Base-by-base conservation (phyloP, 2,888 invertebrate genomes). In the Nomada ruficornis region DNA sequence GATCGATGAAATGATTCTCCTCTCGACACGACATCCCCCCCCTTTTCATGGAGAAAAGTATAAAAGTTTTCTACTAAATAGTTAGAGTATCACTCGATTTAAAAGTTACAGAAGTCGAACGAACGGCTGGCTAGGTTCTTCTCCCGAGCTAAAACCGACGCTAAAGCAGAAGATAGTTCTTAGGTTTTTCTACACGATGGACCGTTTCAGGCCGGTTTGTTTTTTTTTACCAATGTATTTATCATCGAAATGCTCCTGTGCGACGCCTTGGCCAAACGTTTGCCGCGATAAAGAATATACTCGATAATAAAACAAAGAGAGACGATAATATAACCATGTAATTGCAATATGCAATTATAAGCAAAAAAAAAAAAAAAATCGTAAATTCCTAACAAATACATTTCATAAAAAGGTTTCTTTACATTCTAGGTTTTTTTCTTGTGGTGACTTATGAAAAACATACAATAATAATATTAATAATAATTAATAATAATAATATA, bases 381-480 rank as follows among this genome's bases (percentile, higher is more conserved):
- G 90, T 91, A 91, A 88, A 90, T 88, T 91, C 85, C 88, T 91
- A 91, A 91, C 89, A 91, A 91, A 90, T 90, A 92, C 90, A 91
- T 87, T 89, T 80, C 86, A 92, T 91, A 91, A 92, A 92, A 91
- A 90, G 88, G 63, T 88, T 87, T 89, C 85, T 90, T 91, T 89
- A 87, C 80, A 86, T 83, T 69, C 83, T 88, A 88, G 64, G 76
- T 89, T 82, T 80, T 80, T 88, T 86, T 87, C 82, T 87, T 86
- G 82, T 86, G 83, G 89, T 88, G 86, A 88, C 87, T 90, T 87
- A 88, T 84, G 88, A 88, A 88, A 89, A 89, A 86, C 78, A 85
- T 79, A 84, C 82, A 85, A 88, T 89, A 85, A 87, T 80, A 86
- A 74, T 85, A 85, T 77, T 86, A 87, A 82, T 85, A 79, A 87